Base-by-base conservation (phyloP, 92 coral and sea anemone species). In the Zoanthus gigantus region DNA sequence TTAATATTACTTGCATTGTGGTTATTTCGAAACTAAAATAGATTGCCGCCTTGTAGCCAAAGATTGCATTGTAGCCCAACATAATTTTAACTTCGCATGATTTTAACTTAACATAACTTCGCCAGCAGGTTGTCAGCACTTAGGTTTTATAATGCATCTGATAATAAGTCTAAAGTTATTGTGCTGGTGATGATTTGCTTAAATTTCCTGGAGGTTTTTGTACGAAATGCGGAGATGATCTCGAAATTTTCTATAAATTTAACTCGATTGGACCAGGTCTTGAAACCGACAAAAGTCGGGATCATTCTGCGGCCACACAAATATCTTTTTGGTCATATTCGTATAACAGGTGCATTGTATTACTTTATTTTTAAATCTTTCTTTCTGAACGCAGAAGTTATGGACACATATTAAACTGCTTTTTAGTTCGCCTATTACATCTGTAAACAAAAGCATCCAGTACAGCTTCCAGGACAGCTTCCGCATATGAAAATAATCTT, bases 361-460 rank as follows among this genome's bases (percentile, higher is more conserved):
- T 10, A 10, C 74, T 81, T 5, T 46, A 54, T 66, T 15, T 71
- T n/a, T 7, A 5, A 65, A 12, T 48, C 60, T 53, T 66, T 81
- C 7, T 81, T 66, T 65, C 29, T 46, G 31, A 46, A 81, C 42
- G 75, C 74, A 65, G 29, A 23, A 44, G 16, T 46, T 65, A 12
- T 45, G 66, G 18, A 65, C 76, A 67, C 72, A 23, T 23, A 23
- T 23, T 23, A 11, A 16, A 44, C 15, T 47, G 34, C 76, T 65
- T 52, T 45, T 50, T 45, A 47, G 76, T 66, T 42, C 45, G 47
- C 46, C 63, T 81, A 42, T 81, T 46, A 46, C 61, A 81, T 81
- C 74, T 80, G 10, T 52, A 80, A 80, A 80, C 17, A 80, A 57
- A 32, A 46, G 58, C 18, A 18, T 6, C 58, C 17, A 32, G 56